Base-by-base conservation (phyloP, 2,113 vertebrate genomes). In the Prunella himalayana region DNA sequence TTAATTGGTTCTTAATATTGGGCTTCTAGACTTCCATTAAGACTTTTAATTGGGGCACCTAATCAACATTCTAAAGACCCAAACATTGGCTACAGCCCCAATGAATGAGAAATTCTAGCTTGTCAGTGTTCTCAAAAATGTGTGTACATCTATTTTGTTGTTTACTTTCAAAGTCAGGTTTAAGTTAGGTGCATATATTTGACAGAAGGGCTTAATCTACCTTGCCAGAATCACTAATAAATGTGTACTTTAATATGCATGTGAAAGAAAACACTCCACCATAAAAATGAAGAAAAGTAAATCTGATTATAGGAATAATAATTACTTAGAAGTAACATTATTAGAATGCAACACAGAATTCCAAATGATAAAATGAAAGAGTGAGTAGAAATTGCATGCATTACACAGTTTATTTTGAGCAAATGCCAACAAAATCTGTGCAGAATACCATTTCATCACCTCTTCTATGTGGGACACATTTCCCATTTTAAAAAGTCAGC, bases 401-500 rank as follows among this genome's bases (percentile, higher is more conserved):
- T 57, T 63, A 54, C 20, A 44, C 2, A 25, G 17, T 41, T 76
- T 54, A 64, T 63, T 93, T 39, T 42, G 24, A 47, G 37, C 27
- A 87, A 91, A 89, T 25, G 28, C 1, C 10, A 63, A 33, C 2
- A 75, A 78, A 89, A 60, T 57, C 14, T 30, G 24, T 45, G 23
- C 35, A 45, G 0, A 4, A 72, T 15, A 69, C 5, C 2, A 4
- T 45, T 50, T 42, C 10, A n/a, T 61, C 23, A 30, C 73, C 5
- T 69, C 13, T 59, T 82, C 15, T 57, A 21, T 30, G 9, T 31
- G 39, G 47, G 8, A 35, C 14, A 63, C 0, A 28, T 44, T 84
- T 75, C 10, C 13, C 3, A 37, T 19, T 7, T 1, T 0, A 51
- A 94, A 66, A 25, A 35, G 7, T 1, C 2, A 4, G 2, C 12